Evolutionary conservation across 2,888 invertebrate genomes (phyloP).

Genomic region (Eristalis tenax): DNA sequence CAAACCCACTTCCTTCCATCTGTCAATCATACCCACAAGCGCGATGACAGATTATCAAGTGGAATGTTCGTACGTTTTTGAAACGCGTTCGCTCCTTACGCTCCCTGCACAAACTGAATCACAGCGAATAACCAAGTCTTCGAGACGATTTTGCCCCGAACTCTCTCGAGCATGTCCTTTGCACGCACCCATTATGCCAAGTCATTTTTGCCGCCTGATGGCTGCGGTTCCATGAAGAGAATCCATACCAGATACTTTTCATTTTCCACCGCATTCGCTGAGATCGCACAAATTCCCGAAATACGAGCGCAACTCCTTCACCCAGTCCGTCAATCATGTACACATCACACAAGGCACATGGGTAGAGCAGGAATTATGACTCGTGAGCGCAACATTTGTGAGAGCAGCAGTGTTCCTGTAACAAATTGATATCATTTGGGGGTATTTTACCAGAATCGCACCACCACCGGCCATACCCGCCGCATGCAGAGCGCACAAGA

Average conservation of each 20-base stretch:
- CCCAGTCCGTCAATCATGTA: slow-evolving; percentile 25
- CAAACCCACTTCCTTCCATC: background rate
- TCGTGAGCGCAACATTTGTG: slow-evolving; percentile 41
- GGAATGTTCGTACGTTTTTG: background rate
- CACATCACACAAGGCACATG: background rate
- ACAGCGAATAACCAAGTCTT: background rate
- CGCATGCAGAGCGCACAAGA: background rate
- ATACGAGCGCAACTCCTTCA: slow-evolving; percentile 21
- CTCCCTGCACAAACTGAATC: background rate
- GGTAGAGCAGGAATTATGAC: slow-evolving; percentile 20
- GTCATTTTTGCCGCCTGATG: background rate
- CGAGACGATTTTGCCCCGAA: background rate
- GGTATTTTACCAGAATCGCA: background rate
- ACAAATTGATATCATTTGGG: slow-evolving; percentile 52
- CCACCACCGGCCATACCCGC: background rate
- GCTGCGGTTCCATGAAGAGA: background rate
- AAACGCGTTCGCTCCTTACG: background rate
- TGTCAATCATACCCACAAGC: background rate
- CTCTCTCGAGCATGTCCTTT: background rate
- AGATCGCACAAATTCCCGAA: slow-evolving; percentile 11
- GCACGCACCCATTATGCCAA: slow-evolving; percentile 14
- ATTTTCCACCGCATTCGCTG: slow-evolving; percentile 9
- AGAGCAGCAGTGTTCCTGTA: slow-evolving; percentile 18
- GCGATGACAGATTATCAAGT: background rate
- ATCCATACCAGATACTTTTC: slow-evolving; percentile 6